Conservation (phyloP, 2,113 vertebrate genomes). For the Poecilia latipinna region DNA sequence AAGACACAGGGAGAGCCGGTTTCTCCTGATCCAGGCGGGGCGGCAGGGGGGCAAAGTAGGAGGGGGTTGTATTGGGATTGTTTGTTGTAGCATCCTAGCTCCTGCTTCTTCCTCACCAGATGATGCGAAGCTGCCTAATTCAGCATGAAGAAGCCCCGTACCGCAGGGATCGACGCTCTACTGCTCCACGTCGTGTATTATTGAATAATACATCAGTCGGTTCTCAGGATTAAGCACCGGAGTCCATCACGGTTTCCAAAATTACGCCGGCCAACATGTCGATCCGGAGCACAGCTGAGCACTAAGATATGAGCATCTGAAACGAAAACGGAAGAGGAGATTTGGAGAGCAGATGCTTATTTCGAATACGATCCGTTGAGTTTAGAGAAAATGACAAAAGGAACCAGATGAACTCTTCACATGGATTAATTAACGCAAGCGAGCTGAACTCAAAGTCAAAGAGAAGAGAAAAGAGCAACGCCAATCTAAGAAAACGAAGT, state of each 20-base stretch:
- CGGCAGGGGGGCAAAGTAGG: background rate
- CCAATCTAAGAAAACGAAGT: too few species aligned
- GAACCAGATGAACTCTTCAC: too few species aligned
- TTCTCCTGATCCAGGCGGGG: conserved; percentile 11
- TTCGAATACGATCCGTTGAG: too few species aligned
- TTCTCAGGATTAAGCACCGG: background rate
- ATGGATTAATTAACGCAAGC: too few species aligned
- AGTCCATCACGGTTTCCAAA: background rate
- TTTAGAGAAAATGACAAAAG: too few species aligned
- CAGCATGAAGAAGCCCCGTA: conserved; percentile 9
- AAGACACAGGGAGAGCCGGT: conserved; percentile 52
- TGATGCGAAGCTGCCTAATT: conserved; percentile 21
- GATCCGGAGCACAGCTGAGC: background rate
- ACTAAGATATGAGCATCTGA: background rate
- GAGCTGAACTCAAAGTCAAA: too few species aligned
- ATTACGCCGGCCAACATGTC: background rate
- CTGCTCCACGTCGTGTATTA: conserved; percentile 5
- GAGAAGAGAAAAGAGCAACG: too few species aligned
- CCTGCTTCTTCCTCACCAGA: background rate
- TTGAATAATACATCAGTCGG: conserved; percentile 19
- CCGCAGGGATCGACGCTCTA: conserved; percentile 1
- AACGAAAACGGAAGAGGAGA: background rate
- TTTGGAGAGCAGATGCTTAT: background rate
- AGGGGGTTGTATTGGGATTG: conserved; percentile 1
- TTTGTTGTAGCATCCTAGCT: conserved; percentile 44